Percentiles rank a stretch among this genome's conserved stretches.
phyloP scores from a whole-genome alignment of 2,888 invertebrate genomes.

The Caenorhabditis sulstoni region DNA sequence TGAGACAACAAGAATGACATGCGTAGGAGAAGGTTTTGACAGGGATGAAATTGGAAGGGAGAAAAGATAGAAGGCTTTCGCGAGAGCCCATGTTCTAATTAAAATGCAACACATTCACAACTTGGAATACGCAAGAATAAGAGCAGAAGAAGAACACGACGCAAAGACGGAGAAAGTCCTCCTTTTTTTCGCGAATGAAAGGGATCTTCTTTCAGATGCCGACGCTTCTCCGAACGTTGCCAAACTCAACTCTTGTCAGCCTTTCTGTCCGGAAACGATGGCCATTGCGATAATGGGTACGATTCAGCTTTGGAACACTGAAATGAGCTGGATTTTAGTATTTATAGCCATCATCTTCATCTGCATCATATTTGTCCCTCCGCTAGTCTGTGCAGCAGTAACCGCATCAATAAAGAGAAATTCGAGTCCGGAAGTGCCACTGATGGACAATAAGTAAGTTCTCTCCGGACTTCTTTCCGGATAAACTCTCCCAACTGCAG shows the following conservation, averaged over 20 bases:
- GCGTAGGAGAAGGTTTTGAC: slow-evolving; percentile 55
- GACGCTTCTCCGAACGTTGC: slow-evolving; percentile 51
- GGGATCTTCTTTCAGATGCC: slow-evolving; percentile 35
- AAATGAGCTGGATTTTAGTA: not conserved
- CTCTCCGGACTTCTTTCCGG: too few relatives aligned
- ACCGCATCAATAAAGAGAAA: slow-evolving; percentile 63
- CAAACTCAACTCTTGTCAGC: slow-evolving; percentile 61
- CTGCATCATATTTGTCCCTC: slow-evolving; percentile 68
- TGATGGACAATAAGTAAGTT: slow-evolving; percentile 66
- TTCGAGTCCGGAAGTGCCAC: slow-evolving; percentile 62
- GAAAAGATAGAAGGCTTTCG: slow-evolving; percentile 25
- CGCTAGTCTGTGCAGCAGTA: slow-evolving; percentile 66
- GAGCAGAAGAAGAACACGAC: slow-evolving; percentile 8
- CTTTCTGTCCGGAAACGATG: slow-evolving; percentile 68
- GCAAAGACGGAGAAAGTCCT: not conserved
- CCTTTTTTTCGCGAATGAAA: not conserved
- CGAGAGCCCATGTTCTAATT: slow-evolving; percentile 53
- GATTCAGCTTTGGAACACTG: not conserved
- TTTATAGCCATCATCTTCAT: slow-evolving; percentile 63
- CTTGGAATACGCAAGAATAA: slow-evolving; percentile 23
- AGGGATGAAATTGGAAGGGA: slow-evolving; percentile 57
- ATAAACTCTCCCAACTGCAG: too few relatives aligned
- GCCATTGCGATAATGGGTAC: slow-evolving; percentile 62
- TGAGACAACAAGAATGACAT: slow-evolving; percentile 61
- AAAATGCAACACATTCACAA: slow-evolving; percentile 61